A percentile compares a stretch with the other conserved stretches of the same genome.
These are phyloP conservation scores for Heterodera schachtii DNA, from an alignment of 1,140 invertebrate species.

Conservation along the genomic window DNA sequence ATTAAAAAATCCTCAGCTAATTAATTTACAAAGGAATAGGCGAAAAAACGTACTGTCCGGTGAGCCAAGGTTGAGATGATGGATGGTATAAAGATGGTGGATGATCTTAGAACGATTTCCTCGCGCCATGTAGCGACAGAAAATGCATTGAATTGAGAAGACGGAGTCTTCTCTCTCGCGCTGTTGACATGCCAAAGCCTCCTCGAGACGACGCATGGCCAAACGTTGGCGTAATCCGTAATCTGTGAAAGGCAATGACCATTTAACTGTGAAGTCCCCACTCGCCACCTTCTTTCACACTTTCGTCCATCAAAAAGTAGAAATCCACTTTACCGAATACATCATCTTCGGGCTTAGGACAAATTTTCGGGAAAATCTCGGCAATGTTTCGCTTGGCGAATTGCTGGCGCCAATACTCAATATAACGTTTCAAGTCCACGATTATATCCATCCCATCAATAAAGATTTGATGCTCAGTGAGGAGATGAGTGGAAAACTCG, in stretches of 20 bases:
- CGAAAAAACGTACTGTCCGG: constrained; percentile 51
- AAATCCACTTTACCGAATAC: constrained; percentile 56
- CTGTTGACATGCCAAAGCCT: constrained; percentile 62
- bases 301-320: constrained; percentile 59
- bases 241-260: neutral
- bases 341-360: constrained; percentile 47
- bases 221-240: constrained; percentile 56
- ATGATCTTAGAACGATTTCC: constrained; percentile 65
- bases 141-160: constrained; percentile 62
- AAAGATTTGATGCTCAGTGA: constrained; percentile 55
- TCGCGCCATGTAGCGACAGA: constrained; percentile 62
- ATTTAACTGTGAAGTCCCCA: neutral
- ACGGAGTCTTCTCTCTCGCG: constrained; percentile 58
- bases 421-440: constrained; percentile 61
- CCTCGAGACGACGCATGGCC: constrained; percentile 64
- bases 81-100: constrained; percentile 65
- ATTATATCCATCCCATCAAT: constrained; percentile 64
- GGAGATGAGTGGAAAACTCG: constrained; percentile 53
- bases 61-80: constrained; percentile 64
- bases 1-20: too few relatives aligned
- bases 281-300: constrained; percentile 33
- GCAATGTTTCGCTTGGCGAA: constrained; percentile 59
- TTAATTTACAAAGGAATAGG: too few relatives aligned
- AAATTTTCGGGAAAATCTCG: constrained; percentile 61
- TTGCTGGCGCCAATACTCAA: constrained; percentile 64